These are phyloP conservation scores for Lordiphosa mommai DNA, from an alignment of 1,140 invertebrate species.

Conservation along the genomic window DNA sequence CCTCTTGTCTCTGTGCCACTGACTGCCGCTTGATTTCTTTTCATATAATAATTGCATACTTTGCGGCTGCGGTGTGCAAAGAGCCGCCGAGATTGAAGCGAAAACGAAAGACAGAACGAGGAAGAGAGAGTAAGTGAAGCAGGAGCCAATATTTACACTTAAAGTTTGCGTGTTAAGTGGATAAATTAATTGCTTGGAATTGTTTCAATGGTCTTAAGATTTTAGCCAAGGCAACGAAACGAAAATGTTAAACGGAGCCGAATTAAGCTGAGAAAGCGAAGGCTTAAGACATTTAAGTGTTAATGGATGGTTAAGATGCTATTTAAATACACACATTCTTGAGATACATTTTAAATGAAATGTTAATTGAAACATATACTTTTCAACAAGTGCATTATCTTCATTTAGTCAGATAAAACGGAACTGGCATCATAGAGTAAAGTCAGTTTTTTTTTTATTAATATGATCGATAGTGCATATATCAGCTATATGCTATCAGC, in stretches of 20 bases:
- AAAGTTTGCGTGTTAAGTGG: constrained; percentile 73
- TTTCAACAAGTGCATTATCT: too few species aligned
- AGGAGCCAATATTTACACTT: constrained; percentile 62
- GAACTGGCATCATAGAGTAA: too few species aligned
- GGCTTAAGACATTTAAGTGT: too few species aligned
- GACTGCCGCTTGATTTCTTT: constrained; percentile 50
- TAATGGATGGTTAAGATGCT: too few species aligned
- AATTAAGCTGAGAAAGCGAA: background rate
- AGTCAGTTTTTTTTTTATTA: too few species aligned
- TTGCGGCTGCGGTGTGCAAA: constrained; percentile 25
- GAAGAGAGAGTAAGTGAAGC: constrained; percentile 2
- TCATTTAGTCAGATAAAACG: too few species aligned
- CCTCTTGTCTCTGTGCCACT: constrained; percentile 4
- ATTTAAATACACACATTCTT: too few species aligned
- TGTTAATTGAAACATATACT: too few species aligned
- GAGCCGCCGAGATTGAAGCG: constrained; percentile 5
- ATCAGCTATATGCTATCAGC: too few species aligned
- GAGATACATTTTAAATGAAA: too few species aligned
- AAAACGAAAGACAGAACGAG: background rate
- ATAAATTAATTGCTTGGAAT: constrained; percentile 69
- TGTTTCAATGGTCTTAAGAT: constrained; percentile 52
- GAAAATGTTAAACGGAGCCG: constrained; percentile 2
- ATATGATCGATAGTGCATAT: too few species aligned
- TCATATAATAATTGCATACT: constrained; percentile 72
- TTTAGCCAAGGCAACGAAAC: constrained; percentile 3